Percentiles rank a stretch among this genome's conserved stretches.
Evolutionary conservation across 2,797 vertebrate genomes (phyloP).

Genomic region (Halcyon smyrnensis): DNA sequence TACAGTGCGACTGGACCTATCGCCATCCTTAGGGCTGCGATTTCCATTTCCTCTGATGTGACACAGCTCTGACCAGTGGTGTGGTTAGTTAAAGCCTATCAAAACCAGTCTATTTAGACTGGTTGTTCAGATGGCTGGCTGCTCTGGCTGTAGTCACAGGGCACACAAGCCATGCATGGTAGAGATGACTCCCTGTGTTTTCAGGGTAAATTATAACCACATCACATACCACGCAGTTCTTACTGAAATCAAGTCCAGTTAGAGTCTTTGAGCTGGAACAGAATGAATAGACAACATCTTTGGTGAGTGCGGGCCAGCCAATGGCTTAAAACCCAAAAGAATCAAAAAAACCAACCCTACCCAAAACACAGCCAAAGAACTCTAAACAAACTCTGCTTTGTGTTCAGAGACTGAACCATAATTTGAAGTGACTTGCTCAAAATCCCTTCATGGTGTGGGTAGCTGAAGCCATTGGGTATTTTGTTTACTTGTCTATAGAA

Average conservation of each 20-base stretch:
- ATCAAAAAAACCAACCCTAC: background rate
- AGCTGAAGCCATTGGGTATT: constrained; percentile 20
- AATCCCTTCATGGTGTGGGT: background rate
- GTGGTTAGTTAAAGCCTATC: background rate
- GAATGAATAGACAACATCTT: constrained; percentile 32
- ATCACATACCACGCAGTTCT: background rate
- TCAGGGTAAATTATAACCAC: background rate
- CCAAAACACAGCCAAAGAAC: background rate
- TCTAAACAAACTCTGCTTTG: constrained; percentile 31
- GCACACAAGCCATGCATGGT: fast-evolving
- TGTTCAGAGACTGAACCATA: background rate
- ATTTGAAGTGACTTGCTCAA: constrained; percentile 41
- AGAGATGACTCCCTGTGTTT: background rate
- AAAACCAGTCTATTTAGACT: background rate
- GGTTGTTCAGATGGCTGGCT: background rate
- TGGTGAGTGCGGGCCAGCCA: background rate
- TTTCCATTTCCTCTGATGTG: fast-evolving
- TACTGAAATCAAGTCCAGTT: background rate
- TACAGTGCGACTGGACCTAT: fast-evolving
- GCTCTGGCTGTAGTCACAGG: background rate
- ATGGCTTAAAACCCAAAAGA: constrained; percentile 22
- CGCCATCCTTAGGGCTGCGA: fast-evolving
- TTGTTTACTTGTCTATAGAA: constrained; percentile 58
- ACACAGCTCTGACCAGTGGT: fast-evolving
- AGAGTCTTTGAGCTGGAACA: constrained; percentile 5